Percentiles rank a stretch among this genome's conserved stretches.
Conservation (phyloP, 1,140 invertebrate genomes). For the Orchestia grillus region DNA sequence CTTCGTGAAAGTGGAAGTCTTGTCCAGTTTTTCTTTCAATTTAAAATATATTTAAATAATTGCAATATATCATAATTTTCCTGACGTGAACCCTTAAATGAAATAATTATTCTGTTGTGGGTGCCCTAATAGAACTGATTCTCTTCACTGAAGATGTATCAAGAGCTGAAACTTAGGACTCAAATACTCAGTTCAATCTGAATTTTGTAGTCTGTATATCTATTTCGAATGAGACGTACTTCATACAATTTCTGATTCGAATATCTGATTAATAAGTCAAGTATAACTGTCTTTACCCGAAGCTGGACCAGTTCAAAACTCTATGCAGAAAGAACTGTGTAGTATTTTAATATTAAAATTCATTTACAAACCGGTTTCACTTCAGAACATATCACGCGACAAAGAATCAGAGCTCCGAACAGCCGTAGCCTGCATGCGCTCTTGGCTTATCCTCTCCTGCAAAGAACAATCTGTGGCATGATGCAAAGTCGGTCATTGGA, state of each 20-base stretch:
- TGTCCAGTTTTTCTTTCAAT: neutral
- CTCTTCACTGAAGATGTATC: neutral
- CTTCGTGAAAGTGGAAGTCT: neutral
- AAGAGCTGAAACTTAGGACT: neutral
- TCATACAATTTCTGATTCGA: neutral
- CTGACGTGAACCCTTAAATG: neutral
- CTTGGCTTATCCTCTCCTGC: too few relatives aligned
- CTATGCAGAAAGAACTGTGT: neutral
- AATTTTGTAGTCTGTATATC: neutral
- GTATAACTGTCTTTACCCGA: neutral
- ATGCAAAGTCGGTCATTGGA: conserved; percentile 18
- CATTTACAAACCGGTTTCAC: neutral
- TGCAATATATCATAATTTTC: neutral
- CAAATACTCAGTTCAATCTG: neutral
- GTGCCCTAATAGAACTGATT: neutral
- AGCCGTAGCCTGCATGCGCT: neutral
- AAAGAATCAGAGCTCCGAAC: neutral
- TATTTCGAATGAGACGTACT: neutral
- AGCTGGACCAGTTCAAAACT: neutral
- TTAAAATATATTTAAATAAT: neutral
- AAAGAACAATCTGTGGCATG: conserved; percentile 10
- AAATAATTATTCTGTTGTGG: too few relatives aligned
- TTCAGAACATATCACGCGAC: neutral
- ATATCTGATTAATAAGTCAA: neutral
- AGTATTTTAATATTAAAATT: neutral